Evolutionary conservation across 23 tunicate species (phyloP).

Genomic region (Ciona savignyi): DNA sequence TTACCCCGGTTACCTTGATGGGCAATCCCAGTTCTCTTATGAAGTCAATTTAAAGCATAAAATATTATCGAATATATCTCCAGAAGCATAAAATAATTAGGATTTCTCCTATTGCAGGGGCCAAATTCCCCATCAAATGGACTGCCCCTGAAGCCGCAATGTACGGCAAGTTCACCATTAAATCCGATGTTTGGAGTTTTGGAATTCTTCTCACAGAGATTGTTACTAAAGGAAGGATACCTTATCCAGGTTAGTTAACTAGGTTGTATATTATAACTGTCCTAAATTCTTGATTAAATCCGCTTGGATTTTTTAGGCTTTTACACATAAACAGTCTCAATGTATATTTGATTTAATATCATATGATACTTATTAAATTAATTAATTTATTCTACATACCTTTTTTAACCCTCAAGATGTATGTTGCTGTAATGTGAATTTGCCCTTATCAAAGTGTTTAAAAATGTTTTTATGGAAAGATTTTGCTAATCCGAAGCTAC

Average conservation of each 20-base stretch:
- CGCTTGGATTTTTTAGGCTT: no score
- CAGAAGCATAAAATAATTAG: no score
- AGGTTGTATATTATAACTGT: no score
- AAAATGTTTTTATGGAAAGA: not conserved
- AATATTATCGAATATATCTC: no score
- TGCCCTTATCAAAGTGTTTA: not conserved
- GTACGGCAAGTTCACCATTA: slow-evolving; percentile 55
- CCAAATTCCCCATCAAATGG: slow-evolving; percentile 90
- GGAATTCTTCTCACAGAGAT: slow-evolving; percentile 79
- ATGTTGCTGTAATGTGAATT: no score
- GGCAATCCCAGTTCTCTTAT: not conserved
- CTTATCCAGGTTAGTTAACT: slow-evolving; percentile 48
- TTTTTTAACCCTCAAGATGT: no score
- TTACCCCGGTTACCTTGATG: no score
- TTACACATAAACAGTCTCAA: not conserved
- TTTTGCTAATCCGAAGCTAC: not conserved
- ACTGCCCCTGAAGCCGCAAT: slow-evolving; percentile 83
- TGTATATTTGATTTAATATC: not conserved
- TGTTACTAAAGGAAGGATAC: slow-evolving; percentile 74
- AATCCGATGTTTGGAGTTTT: slow-evolving; percentile 87
- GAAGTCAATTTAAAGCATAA: no score
- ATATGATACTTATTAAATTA: no score
- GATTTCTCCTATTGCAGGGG: slow-evolving; percentile 8
- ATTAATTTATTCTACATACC: no score
- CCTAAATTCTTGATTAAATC: no score